phyloP scores from a whole-genome alignment of 1,140 invertebrate species.

The Hyphantria cunea region DNA sequence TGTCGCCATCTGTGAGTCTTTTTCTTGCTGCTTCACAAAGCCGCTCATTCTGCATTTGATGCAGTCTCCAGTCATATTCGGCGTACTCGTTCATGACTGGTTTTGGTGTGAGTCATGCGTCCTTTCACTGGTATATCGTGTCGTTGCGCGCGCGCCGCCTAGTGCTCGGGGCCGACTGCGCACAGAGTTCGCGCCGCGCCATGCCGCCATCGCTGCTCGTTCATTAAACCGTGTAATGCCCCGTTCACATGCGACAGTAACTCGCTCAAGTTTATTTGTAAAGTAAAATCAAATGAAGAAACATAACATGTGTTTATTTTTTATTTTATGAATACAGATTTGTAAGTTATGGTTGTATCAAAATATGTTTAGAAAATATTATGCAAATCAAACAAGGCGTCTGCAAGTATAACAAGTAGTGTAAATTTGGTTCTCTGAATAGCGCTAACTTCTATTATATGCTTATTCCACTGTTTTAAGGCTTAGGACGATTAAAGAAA shows the following conservation, averaged over 20 bases:
- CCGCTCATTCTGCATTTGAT: constrained; percentile 70
- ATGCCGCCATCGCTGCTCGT: constrained; percentile 72
- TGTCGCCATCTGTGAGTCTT: constrained; percentile 69
- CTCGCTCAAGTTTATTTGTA: constrained; percentile 34
- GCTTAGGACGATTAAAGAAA: too few species aligned
- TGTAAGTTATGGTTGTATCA: too few species aligned
- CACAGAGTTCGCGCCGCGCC: constrained; percentile 61
- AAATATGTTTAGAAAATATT: too few species aligned
- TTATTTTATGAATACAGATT: too few species aligned
- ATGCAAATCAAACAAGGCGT: too few species aligned
- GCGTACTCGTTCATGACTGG: constrained; percentile 80
- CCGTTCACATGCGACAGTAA: constrained; percentile 50
- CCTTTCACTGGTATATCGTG: constrained; percentile 61
- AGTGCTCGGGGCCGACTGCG: constrained; percentile 75
- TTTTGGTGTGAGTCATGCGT: constrained; percentile 66
- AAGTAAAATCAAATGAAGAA: neutral
- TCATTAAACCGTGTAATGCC: constrained; percentile 74
- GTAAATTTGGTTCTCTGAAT: too few species aligned
- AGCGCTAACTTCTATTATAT: too few species aligned
- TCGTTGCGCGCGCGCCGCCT: constrained; percentile 73
- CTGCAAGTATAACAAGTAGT: too few species aligned
- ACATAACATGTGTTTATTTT: too few species aligned
- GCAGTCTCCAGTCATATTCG: constrained; percentile 78
- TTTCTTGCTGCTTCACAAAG: constrained; percentile 66
- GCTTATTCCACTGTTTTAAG: too few species aligned